Base-by-base conservation (phyloP, 2,888 invertebrate genomes). In the Celastrina argiolus region DNA sequence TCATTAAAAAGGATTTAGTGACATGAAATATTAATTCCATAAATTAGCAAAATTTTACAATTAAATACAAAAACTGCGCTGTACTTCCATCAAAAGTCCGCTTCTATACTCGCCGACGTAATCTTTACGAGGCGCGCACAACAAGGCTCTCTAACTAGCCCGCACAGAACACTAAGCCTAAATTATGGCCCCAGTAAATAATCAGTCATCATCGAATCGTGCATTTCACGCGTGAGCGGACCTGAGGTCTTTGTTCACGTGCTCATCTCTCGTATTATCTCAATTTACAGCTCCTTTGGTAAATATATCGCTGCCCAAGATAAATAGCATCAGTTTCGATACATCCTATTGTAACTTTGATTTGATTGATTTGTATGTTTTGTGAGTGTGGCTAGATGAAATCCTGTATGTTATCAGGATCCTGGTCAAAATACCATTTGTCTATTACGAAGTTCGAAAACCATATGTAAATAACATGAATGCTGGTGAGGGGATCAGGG, bases 91-190 rank as follows among this genome's bases (percentile, higher is more conserved):
- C 58, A 64, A 59, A 18, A 72, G 70, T 71, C 75, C 70, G 34
- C 22, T 69, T 84, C 86, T 81, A 81, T 72, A 78, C 65, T 70
- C 69, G 41, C 41, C 31, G 76, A 56, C 69, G 72, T 81, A 84
- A 81, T 81, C 76, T 76, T 73, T 78, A 69, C 75, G 76, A 73
- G 75, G 78, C 84, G 82, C 83, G 79, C 86, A 78, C 81, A 88
- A 90, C 90, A 91, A 91, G 89, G 85, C 85, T 80, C 74, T 73
- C 85, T 91, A 90, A 91, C 89, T 87, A 91, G 89, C 76, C 83
- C 78, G 79, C 81, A 78, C 83, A 82, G 80, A 79, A 78, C 76
- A 78, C 82, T 88, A 81, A 88, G 81, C 80, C 83, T 87, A 88
- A 89, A 87, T 86, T 85, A 86, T 84, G 81, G 78, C 83, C 76